Base-by-base conservation (phyloP, 2,113 vertebrate genomes). In the Onychostoma macrolepis region DNA sequence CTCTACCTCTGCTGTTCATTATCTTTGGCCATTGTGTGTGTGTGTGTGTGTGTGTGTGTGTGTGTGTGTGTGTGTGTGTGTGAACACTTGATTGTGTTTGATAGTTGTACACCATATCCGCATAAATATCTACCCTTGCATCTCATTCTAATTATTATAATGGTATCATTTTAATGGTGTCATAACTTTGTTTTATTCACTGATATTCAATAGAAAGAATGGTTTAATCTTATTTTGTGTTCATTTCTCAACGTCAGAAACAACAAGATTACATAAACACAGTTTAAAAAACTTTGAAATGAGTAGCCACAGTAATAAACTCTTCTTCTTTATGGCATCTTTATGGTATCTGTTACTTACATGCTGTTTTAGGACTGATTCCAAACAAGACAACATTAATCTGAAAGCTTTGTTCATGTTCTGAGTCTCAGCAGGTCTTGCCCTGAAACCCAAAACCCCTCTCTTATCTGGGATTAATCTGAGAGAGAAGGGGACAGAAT, bases 401-500 rank as follows among this genome's bases (percentile, higher is more conserved):
- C 13, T 43, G 58, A 45, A 81, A 65, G 15, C 13, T 65, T 65
- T 81, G 38, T 81, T 81, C n/a, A 28, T 81, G 12, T 85, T 50
- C 17, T 15, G 41, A 76, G 21, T 48, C 84, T 80, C 65, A 63
- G 78, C 41, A 65, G 38, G 63, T 86, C 61, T 76, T 89, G 86
- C 90, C 91, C 91, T 93, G 89, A 91, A 93, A 94, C 90, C 92
- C 91, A 84, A 93, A 91, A 84, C 91, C 90, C 91, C 89, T 92
- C 89, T 91, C 82, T 81, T 80, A 80, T 80, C 79, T 80, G 45
- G 12, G 36, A 89, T 78, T 88, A 53, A 74, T 88, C 90, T 92
- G 91, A 90, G 90, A 91, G 61, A 67, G 61, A 67, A 45, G 24
- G 86, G 33, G 83, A 80, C 88, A 85, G 76, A 86, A 84, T 71